Conservation (phyloP, 2,797 vertebrate genomes). For the Phrynocephalus vlangalii region DNA sequence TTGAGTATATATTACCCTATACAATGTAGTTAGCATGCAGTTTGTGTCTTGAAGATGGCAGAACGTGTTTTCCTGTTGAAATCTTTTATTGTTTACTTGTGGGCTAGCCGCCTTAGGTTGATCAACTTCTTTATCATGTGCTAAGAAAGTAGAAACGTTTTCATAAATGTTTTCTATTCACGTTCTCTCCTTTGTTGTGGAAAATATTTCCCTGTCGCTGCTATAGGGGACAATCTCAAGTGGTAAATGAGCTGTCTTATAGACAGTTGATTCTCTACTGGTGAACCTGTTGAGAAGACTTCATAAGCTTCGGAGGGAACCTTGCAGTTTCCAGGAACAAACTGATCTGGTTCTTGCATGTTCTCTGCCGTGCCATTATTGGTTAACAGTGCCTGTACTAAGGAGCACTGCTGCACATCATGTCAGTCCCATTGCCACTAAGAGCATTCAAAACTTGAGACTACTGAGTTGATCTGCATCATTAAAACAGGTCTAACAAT, state of each 20-base stretch:
- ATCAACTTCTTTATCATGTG: no score
- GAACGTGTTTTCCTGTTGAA: no score
- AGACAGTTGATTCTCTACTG: neutral
- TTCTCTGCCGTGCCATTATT: neutral
- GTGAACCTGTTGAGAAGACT: neutral
- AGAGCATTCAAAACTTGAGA: neutral
- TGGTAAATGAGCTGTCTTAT: neutral
- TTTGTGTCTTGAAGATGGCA: no score
- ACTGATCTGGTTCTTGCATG: neutral
- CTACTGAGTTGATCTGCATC: neutral
- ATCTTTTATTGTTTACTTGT: no score
- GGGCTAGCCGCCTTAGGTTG: no score
- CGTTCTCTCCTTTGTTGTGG: neutral
- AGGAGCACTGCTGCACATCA: neutral
- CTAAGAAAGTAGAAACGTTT: no score
- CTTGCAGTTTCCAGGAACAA: neutral
- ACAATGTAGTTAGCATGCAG: no score
- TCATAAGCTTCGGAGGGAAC: neutral
- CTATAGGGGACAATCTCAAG: neutral
- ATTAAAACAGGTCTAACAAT: neutral
- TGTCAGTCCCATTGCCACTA: neutral
- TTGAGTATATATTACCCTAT: no score
- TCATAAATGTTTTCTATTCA: neutral
- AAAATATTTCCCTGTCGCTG: neutral
- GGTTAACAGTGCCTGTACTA: neutral